Base-by-base conservation (phyloP, 2,888 invertebrate species). In the Allacma fusca region DNA sequence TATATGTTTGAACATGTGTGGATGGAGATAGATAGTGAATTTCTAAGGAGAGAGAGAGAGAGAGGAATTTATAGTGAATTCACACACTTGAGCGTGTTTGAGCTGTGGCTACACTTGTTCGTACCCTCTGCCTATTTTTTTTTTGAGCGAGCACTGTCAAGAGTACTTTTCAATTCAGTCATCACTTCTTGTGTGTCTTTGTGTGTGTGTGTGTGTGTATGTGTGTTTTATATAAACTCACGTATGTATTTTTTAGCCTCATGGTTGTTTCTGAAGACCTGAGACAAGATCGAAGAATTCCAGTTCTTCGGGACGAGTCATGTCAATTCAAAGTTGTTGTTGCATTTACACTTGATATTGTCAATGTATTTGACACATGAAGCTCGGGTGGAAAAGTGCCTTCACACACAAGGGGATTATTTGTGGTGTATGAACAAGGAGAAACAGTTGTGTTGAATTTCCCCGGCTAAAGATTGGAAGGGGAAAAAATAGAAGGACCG, bases 281-380 rank as follows among this genome's bases (percentile, higher is more conserved):
- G 9, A 5, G 5, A 2, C 19, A 50, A 50, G 5, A 40, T 5
- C 5, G 40, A 9, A 40, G 5, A 9, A 9, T 40, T 13, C 40
- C 40, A 9, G 40, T 40, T n/a, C 50, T 2, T 50, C 19, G 4
- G 50, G 19, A 50, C 9, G 19, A 50, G 50, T 50, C 5, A 62
- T n/a, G 62, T 62, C 62, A 62, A 62, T 62, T 62, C 7, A 62
- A 62, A 62, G 62, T 62, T 62, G 62, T 62, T 62, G 62, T 62
- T 62, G 26, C 62, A 50, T 70, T 70, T 34, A 70, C 50, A 70
- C 24, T 70, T 70, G 34, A 50, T 40, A 50, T 70, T 23, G 70
- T 70, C 70, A 70, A 70, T 70, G 70, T 23, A 62, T 50, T 70
- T 70, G 70, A 70, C 70, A 68, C 40, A 70, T 70, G 50, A 50